Conservation (phyloP, 2,888 invertebrate genomes). For the Nudaria mundana region DNA sequence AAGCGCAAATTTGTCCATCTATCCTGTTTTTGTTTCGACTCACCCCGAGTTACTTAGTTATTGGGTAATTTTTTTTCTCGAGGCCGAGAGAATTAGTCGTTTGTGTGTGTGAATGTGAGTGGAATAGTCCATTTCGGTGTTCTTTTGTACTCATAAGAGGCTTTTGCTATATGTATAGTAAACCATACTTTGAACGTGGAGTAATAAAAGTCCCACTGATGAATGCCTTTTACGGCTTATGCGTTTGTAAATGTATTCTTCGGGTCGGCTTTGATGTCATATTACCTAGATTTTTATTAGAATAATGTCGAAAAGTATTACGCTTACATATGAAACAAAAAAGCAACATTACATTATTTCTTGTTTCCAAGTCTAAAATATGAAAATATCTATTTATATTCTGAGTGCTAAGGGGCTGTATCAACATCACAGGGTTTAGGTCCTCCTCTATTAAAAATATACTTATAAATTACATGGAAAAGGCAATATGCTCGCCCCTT, state of each 20-base stretch:
- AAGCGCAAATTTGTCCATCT: conserved; percentile 72
- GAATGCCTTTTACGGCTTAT: conserved; percentile 34
- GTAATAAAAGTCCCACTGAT: conserved; percentile 37
- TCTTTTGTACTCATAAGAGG: conserved; percentile 49
- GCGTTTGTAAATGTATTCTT: conserved; percentile 13
- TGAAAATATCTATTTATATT: no score
- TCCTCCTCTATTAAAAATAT: no score
- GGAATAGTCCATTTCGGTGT: conserved; percentile 57
- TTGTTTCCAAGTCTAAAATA: no score
- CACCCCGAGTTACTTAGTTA: conserved; percentile 58
- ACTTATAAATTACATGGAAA: no score
- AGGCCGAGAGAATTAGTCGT: conserved; percentile 57
- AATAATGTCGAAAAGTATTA: background rate
- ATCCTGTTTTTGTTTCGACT: conserved; percentile 64
- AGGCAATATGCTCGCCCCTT: no score
- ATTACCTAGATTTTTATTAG: background rate
- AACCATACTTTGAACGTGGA: conserved; percentile 44
- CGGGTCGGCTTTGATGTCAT: conserved; percentile 16
- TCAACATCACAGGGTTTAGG: no score
- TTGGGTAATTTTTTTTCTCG: conserved; percentile 59
- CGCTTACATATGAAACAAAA: no score
- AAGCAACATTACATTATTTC: no score
- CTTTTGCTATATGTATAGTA: conserved; percentile 47
- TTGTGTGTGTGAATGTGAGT: conserved; percentile 59
- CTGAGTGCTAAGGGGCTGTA: no score